Evolutionary conservation across 2,888 invertebrate species (phyloP).

Genomic region (Lasioglossum vierecki): DNA sequence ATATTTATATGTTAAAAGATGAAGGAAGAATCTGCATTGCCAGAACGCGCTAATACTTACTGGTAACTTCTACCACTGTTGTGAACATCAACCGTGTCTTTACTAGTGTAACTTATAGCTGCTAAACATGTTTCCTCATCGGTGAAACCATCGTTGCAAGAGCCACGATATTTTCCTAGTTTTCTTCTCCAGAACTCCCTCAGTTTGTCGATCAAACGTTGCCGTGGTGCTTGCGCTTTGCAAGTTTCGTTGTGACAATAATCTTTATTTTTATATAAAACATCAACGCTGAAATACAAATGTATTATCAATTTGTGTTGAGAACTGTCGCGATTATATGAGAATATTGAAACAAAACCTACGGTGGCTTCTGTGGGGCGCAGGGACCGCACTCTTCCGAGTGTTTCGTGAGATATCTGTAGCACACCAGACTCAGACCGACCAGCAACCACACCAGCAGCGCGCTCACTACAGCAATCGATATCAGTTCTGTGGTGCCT

Average conservation of each 20-base stretch:
- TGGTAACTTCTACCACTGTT: conserved; percentile 57
- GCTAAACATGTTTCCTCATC: conserved; percentile 78
- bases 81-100: conserved; percentile 64
- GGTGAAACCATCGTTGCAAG: conserved; percentile 58
- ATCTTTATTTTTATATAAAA: conserved; percentile 73
- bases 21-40: neutral
- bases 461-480: conserved; percentile 75
- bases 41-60: conserved; percentile 47
- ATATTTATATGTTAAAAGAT: neutral
- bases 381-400: conserved; percentile 68
- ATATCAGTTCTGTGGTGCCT: conserved; percentile 73
- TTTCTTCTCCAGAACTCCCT: conserved; percentile 68
- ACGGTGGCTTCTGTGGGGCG: conserved; percentile 69
- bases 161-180: conserved; percentile 67
- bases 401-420: conserved; percentile 71
- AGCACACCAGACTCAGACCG: conserved; percentile 75
- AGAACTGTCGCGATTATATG: no score
- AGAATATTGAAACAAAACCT: conserved; percentile 32
- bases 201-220: conserved; percentile 60
- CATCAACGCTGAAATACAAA: conserved; percentile 66
- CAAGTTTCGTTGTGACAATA: conserved; percentile 67
- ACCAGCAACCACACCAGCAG: conserved; percentile 77
- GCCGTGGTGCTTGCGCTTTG: conserved; percentile 42
- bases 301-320: neutral
- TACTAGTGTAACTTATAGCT: conserved; percentile 76